Evolutionary conservation across 2,888 invertebrate species (phyloP), one percentile per base, ranked within the genome.

Genomic region (Parnassius glacialis): DNA sequence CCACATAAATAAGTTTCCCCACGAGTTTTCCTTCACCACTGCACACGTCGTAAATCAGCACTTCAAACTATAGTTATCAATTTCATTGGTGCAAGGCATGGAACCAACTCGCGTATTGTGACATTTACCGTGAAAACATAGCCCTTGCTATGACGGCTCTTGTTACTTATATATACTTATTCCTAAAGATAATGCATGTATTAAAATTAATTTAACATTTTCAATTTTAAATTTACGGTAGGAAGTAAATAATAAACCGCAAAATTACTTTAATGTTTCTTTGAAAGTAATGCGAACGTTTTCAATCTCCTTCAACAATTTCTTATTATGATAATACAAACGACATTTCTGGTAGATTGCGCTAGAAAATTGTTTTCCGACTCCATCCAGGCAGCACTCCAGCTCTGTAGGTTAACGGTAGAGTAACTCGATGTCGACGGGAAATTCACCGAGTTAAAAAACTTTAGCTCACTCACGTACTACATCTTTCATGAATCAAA

Each of bases 291-390:
- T 13, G 16, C 53, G 61, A 20, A 57, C 57, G 62, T 68, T 70
- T 68, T 59, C 62, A 64, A 67, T 67, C 64, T 64, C 59, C 66
- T 56, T 13, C 44, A 47, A 58, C 62, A 62, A 65, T 68, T 67
- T 60, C 64, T 56, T 62, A 61, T 60, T 62, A 63, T 53, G 51
- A 53, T 67, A 65, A 67, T 68, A 68, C 67, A 67, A 67, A 68
- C 63, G 68, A 67, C 68, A 65, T 68, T 68, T 68, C 69, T 62
- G 66, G 60, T 67, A 70, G 68, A 67, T 63, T 59, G 59, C 61
- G 62, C 61, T 64, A 62, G 70, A 65, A 72, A 71, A 70, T 67
- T 68, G 67, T 67, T 69, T 67, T 65, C 57, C 52, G 59, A 62
- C 48, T 57, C 54, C 61, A 44, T 47, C 52, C 67, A 52, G 51